These are phyloP conservation scores for Sphaerodactylus townsendi DNA, from an alignment of 2,113 vertebrate species.

Conservation along the genomic window DNA sequence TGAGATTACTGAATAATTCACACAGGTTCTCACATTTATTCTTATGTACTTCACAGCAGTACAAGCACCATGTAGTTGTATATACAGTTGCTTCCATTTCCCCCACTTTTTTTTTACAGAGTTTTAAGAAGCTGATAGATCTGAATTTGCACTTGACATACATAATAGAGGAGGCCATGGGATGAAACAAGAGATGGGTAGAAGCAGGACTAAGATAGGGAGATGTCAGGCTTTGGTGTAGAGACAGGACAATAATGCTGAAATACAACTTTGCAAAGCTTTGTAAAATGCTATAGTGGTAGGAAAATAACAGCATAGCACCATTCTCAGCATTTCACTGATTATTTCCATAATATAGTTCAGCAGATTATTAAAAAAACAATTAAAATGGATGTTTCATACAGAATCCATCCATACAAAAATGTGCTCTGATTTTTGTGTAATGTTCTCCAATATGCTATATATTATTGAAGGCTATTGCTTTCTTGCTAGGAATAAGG, in stretches of 20 bases:
- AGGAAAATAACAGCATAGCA: conserved; percentile 57
- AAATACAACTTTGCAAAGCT: background rate
- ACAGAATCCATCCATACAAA: background rate
- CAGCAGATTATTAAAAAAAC: background rate
- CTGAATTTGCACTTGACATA: background rate
- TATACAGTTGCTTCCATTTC: background rate
- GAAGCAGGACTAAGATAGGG: background rate
- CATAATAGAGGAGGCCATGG: background rate
- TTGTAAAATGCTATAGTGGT: background rate
- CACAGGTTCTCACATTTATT: background rate
- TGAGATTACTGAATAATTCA: background rate
- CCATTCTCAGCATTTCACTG: conserved; percentile 57
- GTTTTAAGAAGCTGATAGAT: fast-evolving
- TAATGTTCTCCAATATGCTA: conserved; percentile 17
- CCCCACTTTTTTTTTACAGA: background rate
- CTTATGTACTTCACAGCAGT: conserved; percentile 26
- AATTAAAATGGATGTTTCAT: background rate
- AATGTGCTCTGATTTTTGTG: background rate
- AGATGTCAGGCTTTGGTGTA: background rate
- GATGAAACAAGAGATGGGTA: background rate
- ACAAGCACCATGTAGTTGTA: background rate
- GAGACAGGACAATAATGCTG: background rate
- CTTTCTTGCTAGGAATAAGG: conserved; percentile 36
- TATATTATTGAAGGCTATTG: background rate
- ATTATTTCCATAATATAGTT: background rate